These are phyloP conservation scores for Benthosema pterotum DNA, from an alignment of 2,797 vertebrate genomes.

Conservation along the genomic window DNA sequence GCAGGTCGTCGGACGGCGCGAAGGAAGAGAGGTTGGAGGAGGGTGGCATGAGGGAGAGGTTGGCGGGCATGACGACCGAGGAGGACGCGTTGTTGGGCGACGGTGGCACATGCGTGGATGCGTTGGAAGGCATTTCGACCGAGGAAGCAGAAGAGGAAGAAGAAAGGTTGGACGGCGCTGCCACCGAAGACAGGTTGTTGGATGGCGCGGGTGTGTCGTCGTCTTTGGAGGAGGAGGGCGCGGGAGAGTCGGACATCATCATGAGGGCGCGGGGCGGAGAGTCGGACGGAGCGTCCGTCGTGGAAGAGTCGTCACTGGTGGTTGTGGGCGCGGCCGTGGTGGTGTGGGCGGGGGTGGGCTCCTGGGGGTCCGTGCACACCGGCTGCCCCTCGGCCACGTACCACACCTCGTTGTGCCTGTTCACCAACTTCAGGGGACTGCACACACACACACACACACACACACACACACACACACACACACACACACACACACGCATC, in stretches of 20 bases:
- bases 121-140: neutral
- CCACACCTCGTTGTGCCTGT: conserved; percentile 86
- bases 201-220: too few species aligned
- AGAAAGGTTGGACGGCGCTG: conserved; percentile 33
- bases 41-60: neutral
- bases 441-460: conserved; percentile 24
- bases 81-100: conserved; percentile 13
- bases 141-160: conserved; percentile 14
- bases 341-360: conserved; percentile 64
- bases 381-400: conserved; percentile 73
- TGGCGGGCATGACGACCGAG: neutral
- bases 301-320: conserved; percentile 8
- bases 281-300: conserved; percentile 19
- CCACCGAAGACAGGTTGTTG: conserved; percentile 24
- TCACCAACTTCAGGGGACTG: conserved; percentile 79
- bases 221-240: too few species aligned
- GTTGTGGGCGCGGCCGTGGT: conserved; percentile 12
- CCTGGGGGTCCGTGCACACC: conserved; percentile 65
- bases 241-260: conserved; percentile 40
- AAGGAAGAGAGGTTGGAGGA: neutral
- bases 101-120: neutral
- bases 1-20: conserved; percentile 20
- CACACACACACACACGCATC: conserved; percentile 19
- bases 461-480: conserved; percentile 4
- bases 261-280: conserved; percentile 34